These are phyloP conservation scores for Lepidurus packardi DNA, from an alignment of 1,140 invertebrate species.

Conservation along the genomic window DNA sequence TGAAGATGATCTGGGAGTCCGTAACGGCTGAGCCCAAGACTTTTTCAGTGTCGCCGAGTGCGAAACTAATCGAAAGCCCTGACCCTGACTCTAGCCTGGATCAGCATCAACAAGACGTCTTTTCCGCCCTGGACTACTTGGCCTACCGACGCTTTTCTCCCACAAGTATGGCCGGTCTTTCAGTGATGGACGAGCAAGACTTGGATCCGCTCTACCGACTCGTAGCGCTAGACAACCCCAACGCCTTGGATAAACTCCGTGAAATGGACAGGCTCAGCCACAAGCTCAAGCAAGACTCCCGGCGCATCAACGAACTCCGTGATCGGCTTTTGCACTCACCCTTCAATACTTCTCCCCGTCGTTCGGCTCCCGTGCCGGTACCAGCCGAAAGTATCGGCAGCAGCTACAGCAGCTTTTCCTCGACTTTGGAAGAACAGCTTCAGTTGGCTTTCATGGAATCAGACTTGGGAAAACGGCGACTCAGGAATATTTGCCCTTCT, in stretches of 20 bases:
- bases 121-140: constrained; percentile 70
- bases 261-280: constrained; percentile 66
- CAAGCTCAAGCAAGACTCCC: constrained; percentile 69
- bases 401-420: constrained; percentile 40
- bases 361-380: constrained; percentile 32
- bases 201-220: background rate
- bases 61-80: background rate
- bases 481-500: background rate
- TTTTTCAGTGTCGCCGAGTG: background rate
- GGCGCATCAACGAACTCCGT: constrained; percentile 67
- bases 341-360: constrained; percentile 17
- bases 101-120: constrained; percentile 57
- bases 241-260: constrained; percentile 54
- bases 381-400: constrained; percentile 35
- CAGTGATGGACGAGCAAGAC: constrained; percentile 21
- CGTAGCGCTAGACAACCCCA: constrained; percentile 25
- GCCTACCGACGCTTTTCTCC: constrained; percentile 66
- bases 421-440: constrained; percentile 62
- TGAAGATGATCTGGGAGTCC: constrained; percentile 73
- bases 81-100: constrained; percentile 2
- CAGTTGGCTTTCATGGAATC: constrained; percentile 60
- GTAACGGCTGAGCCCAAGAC: background rate
- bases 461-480: constrained; percentile 60
- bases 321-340: constrained; percentile 53
- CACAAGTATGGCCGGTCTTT: background rate